Conservation (phyloP, 2,797 vertebrate species). For the Neosilurus hyrtlii region DNA sequence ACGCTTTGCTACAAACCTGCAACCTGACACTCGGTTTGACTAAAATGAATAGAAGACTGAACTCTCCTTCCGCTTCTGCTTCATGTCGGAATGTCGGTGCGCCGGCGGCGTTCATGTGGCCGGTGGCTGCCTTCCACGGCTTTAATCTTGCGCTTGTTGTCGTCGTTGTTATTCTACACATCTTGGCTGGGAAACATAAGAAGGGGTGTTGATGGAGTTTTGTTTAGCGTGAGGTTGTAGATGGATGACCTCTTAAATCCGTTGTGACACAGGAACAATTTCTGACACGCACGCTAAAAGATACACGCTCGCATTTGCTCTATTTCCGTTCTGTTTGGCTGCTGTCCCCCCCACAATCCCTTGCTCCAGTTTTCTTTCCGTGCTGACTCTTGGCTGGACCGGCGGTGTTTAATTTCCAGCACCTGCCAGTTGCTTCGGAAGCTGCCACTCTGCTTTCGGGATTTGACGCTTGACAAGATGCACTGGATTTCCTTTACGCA, state of each 20-base stretch:
- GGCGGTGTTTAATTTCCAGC: slow-evolving; percentile 29
- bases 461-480: slow-evolving; percentile 27
- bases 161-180: slow-evolving; percentile 62
- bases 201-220: slow-evolving; percentile 57
- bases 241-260: slow-evolving; percentile 65
- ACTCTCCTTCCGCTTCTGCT: slow-evolving; percentile 27
- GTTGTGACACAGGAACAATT: slow-evolving; percentile 56
- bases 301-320: slow-evolving; percentile 46
- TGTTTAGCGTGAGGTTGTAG: slow-evolving; percentile 52
- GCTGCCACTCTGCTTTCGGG: slow-evolving; percentile 13
- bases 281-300: slow-evolving; percentile 50
- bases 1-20: background rate
- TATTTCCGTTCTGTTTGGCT: slow-evolving; percentile 41
- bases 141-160: slow-evolving; percentile 72
- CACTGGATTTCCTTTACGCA: slow-evolving; percentile 8
- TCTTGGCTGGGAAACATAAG: slow-evolving; percentile 71
- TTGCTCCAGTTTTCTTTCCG: slow-evolving; percentile 40
- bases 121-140: slow-evolving; percentile 62
- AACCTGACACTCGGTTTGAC: background rate
- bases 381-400: slow-evolving; percentile 18
- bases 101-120: slow-evolving; percentile 48
- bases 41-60: background rate
- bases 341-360: slow-evolving; percentile 40
- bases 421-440: slow-evolving; percentile 56
- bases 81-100: slow-evolving; percentile 48